Conservation (phyloP, 2,888 invertebrate species). For the Toxonevra muliebris region DNA sequence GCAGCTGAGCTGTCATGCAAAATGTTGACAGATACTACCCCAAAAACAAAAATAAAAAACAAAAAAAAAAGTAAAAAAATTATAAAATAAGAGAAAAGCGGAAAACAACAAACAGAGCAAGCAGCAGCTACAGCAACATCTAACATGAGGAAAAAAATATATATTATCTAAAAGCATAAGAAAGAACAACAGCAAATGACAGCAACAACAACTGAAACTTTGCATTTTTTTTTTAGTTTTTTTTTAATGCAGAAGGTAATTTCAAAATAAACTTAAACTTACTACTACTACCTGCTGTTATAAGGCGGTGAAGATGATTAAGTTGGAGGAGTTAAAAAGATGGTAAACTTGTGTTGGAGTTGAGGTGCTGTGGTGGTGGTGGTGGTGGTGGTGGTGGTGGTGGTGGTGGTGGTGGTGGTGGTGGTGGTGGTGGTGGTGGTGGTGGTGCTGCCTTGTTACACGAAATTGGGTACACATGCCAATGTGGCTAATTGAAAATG, state of each 20-base stretch:
- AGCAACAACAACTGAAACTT: background rate
- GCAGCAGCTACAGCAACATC: too few species aligned
- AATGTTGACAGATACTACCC: conserved; percentile 54
- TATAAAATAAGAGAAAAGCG: too few species aligned
- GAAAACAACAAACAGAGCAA: too few species aligned
- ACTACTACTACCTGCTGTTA: too few species aligned
- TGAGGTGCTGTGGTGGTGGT: background rate
- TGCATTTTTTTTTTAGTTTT: too few species aligned
- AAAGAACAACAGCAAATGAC: conserved; percentile 26
- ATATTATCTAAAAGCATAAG: too few species aligned
- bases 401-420: conserved; percentile 15
- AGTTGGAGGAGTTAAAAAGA: too few species aligned
- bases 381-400: conserved; percentile 23
- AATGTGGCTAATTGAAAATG: conserved; percentile 39
- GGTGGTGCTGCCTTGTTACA: background rate
- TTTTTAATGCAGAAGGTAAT: background rate
- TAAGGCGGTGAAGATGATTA: too few species aligned
- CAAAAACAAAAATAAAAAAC: too few species aligned
- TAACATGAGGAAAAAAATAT: too few species aligned
- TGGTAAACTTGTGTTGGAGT: conserved; percentile 24
- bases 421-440: conserved; percentile 40
- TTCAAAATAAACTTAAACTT: background rate
- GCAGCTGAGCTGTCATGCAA: conserved; percentile 56
- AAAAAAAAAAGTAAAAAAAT: too few species aligned
- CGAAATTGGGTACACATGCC: conserved; percentile 2